Conservation (phyloP, 64 coral and sea anemone species). For the Trachythela sp. region DNA sequence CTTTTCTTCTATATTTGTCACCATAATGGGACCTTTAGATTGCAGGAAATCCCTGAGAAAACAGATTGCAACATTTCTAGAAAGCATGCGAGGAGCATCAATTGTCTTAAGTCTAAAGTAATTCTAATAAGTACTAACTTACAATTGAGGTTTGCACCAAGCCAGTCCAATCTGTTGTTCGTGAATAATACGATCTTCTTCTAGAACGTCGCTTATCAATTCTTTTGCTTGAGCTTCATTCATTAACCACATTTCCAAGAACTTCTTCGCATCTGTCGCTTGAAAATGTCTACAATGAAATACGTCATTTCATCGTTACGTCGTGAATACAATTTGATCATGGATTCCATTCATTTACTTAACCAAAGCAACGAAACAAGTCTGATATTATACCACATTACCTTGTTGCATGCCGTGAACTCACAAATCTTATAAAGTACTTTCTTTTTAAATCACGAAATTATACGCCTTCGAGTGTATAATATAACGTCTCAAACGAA, state of each 20-base stretch:
- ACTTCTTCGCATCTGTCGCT: slow-evolving; percentile 87
- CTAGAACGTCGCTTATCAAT: slow-evolving; percentile 67
- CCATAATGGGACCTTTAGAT: slow-evolving; percentile 26
- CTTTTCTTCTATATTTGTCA: slow-evolving; percentile 36
- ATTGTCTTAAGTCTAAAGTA: neutral
- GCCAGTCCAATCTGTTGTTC: slow-evolving; percentile 83
- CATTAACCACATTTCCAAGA: slow-evolving; percentile 93
- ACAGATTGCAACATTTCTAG: neutral
- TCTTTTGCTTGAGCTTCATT: slow-evolving; percentile 81
- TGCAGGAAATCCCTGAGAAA: slow-evolving; percentile 60
- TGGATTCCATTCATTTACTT: no score
- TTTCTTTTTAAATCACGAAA: no score
- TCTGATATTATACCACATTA: no score
- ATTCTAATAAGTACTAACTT: slow-evolving; percentile 8
- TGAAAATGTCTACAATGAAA: slow-evolving; percentile 79
- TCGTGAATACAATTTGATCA: no score
- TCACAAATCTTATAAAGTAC: no score
- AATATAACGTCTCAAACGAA: no score
- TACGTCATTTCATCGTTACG: neutral
- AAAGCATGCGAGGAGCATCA: neutral
- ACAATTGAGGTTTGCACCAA: slow-evolving; percentile 77
- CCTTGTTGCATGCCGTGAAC: no score
- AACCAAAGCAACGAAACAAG: no score
- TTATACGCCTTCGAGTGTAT: no score
- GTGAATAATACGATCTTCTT: slow-evolving; percentile 91